Base-by-base conservation (phyloP, 2,113 vertebrate genomes). In the Paracyprichromis sp. region DNA sequence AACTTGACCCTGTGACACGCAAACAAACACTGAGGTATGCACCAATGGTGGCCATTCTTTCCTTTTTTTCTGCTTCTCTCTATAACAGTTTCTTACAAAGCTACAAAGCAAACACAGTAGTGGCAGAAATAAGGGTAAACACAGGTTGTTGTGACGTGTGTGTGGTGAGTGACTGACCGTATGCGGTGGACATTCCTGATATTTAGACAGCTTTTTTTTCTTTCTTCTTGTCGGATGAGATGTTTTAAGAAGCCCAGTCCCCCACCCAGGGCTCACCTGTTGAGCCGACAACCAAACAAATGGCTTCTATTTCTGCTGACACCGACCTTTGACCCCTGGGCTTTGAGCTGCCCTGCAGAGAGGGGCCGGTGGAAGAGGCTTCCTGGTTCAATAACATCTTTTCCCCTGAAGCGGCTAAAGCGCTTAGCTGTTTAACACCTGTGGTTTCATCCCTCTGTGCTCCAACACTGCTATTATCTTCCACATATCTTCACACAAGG, bases 221-320 rank as follows among this genome's bases (percentile, higher is more conserved):
- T 89, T 89, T 91, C 94, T 90, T 94, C 90, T 93, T 61, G 57
- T 61, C 3, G 56, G 86, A 86, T 94, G 93, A 95, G 89, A 92
- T 95, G 96, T 96, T 96, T 93, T 96, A 92, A 95, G 94, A 94
- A 92, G 93, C 88, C 57, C 11, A 8, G 52, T 69, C 86, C 81
- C 90, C 92, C 90, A 90, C 91, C 95, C 94, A 85, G 63, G 43
- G 94, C 95, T 97, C 96, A 97, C 97, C 97, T 97, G 97, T 97
- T 96, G 95, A 95, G 92, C 87, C 95, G 97, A 96, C 95, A 96
- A 90, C 96, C 96, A 96, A 97, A 97, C 96, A 96, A 95, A 97
- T 95, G 92, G 89, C 95, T 96, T 95, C 92, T 89, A 93, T 84
- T n/a, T 83, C 94, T 93, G 86, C 94, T 94, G 92, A 73, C 86